Percentiles rank a stretch among this genome's conserved stretches.
Evolutionary conservation across 2,797 vertebrate species (phyloP).

Genomic region (Squalus acanthias): DNA sequence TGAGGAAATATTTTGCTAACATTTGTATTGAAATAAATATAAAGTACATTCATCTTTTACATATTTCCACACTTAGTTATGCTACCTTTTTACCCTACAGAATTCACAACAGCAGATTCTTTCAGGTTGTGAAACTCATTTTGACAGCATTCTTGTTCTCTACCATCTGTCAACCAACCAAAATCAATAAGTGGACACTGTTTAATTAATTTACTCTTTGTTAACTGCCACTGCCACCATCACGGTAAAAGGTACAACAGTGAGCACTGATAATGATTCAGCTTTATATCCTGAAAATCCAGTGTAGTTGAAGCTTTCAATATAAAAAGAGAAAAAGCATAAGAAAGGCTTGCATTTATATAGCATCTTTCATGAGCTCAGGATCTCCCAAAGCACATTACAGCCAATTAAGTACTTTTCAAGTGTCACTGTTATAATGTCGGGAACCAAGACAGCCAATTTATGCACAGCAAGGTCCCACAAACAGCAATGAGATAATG

Average conservation of each 20-base stretch:
- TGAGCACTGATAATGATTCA: neutral
- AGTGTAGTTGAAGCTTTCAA: neutral
- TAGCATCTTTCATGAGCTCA: neutral
- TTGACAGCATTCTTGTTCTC: neutral
- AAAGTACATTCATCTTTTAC: no score
- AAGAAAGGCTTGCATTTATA: neutral
- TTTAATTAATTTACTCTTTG: neutral
- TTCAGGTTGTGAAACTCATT: neutral
- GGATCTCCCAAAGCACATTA: neutral
- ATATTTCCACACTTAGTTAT: neutral
- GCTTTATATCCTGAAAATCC: neutral
- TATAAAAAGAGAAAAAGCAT: neutral
- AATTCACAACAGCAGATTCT: neutral
- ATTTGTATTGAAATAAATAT: no score
- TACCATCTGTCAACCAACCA: neutral
- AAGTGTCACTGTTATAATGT: neutral
- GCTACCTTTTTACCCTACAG: neutral
- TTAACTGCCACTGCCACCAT: neutral
- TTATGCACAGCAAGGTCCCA: neutral
- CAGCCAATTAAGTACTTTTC: neutral
- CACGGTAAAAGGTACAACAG: neutral
- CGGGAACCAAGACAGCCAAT: no score
- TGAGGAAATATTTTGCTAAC: no score
- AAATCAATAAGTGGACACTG: neutral
- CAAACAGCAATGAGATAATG: neutral